Evolutionary conservation across 2,113 vertebrate species (phyloP).

Genomic region (Brachionichthys hirsutus): DNA sequence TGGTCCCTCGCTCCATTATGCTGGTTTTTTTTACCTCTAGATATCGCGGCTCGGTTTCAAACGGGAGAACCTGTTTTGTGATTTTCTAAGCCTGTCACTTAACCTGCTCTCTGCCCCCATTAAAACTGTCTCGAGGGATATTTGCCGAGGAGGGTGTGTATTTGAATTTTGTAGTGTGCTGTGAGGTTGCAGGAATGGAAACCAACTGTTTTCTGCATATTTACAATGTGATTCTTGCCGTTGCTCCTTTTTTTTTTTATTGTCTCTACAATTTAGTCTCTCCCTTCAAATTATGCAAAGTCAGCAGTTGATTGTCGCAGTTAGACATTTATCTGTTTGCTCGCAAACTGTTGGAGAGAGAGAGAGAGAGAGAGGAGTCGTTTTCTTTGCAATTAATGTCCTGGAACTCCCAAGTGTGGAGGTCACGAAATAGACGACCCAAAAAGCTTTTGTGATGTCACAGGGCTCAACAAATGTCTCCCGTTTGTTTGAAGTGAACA

Average conservation of each 20-base stretch:
- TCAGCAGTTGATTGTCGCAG: slow-evolving; percentile 26
- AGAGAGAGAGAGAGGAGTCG: neutral
- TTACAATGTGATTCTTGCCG: slow-evolving; percentile 19
- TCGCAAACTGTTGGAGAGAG: neutral
- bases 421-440: neutral
- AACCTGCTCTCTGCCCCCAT: slow-evolving; percentile 31
- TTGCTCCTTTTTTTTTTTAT: slow-evolving; percentile 30
- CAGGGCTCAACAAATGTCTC: slow-evolving; percentile 17
- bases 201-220: slow-evolving; percentile 24
- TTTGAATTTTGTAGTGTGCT: slow-evolving; percentile 2
- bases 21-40: slow-evolving; percentile 49
- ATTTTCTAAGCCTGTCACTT: slow-evolving; percentile 55
- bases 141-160: neutral
- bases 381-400: neutral
- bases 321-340: slow-evolving; percentile 8
- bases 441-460: slow-evolving; percentile 10
- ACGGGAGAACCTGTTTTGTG: slow-evolving; percentile 54
- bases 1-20: slow-evolving; percentile 52
- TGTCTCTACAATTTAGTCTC: slow-evolving; percentile 13
- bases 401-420: neutral
- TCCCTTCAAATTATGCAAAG: slow-evolving; percentile 32
- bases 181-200: slow-evolving; percentile 28
- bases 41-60: slow-evolving; percentile 36
- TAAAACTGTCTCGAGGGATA: slow-evolving; percentile 36
- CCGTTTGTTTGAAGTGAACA: neutral